phyloP scores from a whole-genome alignment of 2,888 invertebrate species.

The Lasiommata megera region DNA sequence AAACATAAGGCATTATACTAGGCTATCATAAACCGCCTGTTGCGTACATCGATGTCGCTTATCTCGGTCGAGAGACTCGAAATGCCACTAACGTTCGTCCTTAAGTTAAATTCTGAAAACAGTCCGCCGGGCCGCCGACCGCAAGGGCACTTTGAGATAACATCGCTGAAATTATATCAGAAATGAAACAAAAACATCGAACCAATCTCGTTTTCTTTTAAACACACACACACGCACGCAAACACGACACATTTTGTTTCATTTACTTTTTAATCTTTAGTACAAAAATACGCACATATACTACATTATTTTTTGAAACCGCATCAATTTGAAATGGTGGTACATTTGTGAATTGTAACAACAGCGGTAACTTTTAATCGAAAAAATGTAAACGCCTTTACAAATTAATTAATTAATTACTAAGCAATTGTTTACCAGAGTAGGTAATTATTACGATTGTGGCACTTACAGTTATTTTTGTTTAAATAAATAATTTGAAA shows the following conservation, averaged over 20 bases:
- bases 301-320: conserved; percentile 33
- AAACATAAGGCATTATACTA: background rate
- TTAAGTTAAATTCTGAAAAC: conserved; percentile 70
- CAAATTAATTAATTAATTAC: conserved; percentile 4
- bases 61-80: background rate
- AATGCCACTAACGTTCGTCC: conserved; percentile 51
- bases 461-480: conserved; percentile 35
- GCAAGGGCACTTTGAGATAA: conserved; percentile 75
- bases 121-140: conserved; percentile 74
- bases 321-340: conserved; percentile 28
- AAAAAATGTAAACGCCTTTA: conserved; percentile 9
- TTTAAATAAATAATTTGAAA: too few relatives aligned
- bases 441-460: conserved; percentile 16
- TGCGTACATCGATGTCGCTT: background rate
- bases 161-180: conserved; percentile 55
- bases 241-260: conserved; percentile 38
- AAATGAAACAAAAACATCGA: conserved; percentile 26
- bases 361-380: conserved; percentile 15
- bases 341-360: conserved; percentile 28
- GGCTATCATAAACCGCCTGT: background rate
- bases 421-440: background rate
- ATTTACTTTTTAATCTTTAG: conserved; percentile 22
- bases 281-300: conserved; percentile 39
- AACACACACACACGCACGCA: conserved; percentile 46
- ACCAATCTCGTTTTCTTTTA: conserved; percentile 35